Base-by-base conservation (phyloP, 1,140 invertebrate species). In the Leptoteleia sp. region DNA sequence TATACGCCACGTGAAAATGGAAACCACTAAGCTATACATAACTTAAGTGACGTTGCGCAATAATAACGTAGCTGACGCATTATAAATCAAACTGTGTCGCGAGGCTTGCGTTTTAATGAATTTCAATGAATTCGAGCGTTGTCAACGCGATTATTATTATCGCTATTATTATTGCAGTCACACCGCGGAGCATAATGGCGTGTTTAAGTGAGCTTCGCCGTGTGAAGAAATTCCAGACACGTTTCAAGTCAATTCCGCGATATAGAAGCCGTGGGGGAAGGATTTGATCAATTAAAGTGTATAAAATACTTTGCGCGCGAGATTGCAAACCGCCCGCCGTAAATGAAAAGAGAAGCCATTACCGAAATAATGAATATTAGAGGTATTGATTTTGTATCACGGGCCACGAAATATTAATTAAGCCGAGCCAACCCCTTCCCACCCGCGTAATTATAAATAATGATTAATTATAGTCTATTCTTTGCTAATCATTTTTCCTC, bases 181-280 rank as follows among this genome's bases (percentile, higher is more conserved):
- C 52, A 59, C 4, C 9, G 17, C 12, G 11, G 8, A 42, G 13
- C 45, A 45, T 71, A 54, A 72, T n/a, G 25, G 13, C 19, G 31
- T 40, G 47, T 47, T 62, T 33, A 64, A 64, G 47, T 47, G 27
- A 54, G 40, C 40, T 12, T 43, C 19, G 17, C 9, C 12, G 42
- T 29, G 57, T 31, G 42, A 62, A 65, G 29, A 65, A 59, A 75
- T 65, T 65, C 61, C 52, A 52, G 43, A 57, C 70, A 75, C 59
- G 70, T 65, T 75, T 65, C 35, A 15, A 59, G 50, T 65, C 50
- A 33, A 73, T 57, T 73, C 57, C 4, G 48, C 29, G 40, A 40
- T 48, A 40, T 48, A 17, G 45, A 38, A 64, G 29, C 16, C 38
- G 11, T 25, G 12, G 13, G n/a, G 29, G n/a, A 65, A 57, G 42